Percentiles rank a stretch among this genome's conserved stretches.
phyloP scores from a whole-genome alignment of 2,797 vertebrate genomes.

The Xiphorhynchus erythropygius region DNA sequence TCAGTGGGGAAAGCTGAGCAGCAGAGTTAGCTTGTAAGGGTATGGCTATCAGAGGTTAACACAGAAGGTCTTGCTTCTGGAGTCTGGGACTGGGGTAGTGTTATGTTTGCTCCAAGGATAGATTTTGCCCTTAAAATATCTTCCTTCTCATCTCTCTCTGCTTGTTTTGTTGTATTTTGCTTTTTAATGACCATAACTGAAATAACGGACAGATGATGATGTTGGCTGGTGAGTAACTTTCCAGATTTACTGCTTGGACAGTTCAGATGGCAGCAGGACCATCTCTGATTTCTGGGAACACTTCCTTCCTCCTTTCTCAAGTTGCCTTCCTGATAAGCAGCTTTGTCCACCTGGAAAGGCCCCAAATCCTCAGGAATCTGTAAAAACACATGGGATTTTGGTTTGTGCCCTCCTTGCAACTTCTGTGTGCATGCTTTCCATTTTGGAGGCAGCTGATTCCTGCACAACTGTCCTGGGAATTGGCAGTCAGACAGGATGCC shows the following conservation, averaged over 20 bases:
- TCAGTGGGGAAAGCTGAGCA: background rate
- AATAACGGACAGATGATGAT: background rate
- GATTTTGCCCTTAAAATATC: background rate
- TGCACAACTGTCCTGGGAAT: background rate
- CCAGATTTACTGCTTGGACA: background rate
- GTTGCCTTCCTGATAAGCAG: background rate
- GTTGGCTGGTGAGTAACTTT: background rate
- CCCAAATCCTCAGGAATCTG: background rate
- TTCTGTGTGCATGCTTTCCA: background rate
- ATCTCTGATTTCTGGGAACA: constrained; percentile 4
- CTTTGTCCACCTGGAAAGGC: constrained; percentile 3
- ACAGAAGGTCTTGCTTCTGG: background rate
- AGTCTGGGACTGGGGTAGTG: background rate
- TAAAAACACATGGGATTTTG: background rate
- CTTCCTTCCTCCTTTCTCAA: background rate
- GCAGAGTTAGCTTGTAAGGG: background rate
- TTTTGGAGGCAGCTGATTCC: fast-evolving
- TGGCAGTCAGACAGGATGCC: background rate
- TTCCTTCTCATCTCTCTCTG: background rate
- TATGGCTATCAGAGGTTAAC: background rate
- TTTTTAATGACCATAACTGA: constrained; percentile 27
- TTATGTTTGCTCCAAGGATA: background rate
- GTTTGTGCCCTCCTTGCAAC: background rate
- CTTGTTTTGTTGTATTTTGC: background rate
- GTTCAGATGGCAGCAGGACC: background rate